phyloP scores from a whole-genome alignment of 2,797 vertebrate species.

The Sciurus vulgaris region DNA sequence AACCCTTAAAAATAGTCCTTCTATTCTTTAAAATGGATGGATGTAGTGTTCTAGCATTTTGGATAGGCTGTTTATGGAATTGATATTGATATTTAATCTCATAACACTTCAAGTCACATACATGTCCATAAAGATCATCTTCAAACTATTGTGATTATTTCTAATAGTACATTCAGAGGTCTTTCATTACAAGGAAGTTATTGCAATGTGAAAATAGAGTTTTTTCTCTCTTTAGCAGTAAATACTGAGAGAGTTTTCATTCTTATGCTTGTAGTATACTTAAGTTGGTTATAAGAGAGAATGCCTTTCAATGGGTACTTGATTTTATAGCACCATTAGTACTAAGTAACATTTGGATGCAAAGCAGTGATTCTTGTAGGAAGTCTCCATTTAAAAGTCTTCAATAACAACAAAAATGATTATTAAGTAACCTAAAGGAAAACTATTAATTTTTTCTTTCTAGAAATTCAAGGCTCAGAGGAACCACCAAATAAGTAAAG shows the following conservation, averaged over 20 bases:
- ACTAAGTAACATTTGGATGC: not conserved
- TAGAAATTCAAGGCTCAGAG: slow-evolving; percentile 6
- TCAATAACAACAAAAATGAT: not conserved
- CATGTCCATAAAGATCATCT: slow-evolving; percentile 25
- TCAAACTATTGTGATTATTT: slow-evolving; percentile 48
- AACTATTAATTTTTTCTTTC: slow-evolving; percentile 45
- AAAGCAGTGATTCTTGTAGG: not conserved
- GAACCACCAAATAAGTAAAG: not conserved
- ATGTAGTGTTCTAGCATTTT: not conserved
- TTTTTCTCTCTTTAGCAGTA: not conserved
- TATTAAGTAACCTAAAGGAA: slow-evolving; percentile 32
- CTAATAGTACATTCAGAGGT: not conserved
- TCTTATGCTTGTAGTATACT: not conserved
- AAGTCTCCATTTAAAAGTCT: slow-evolving; percentile 2
- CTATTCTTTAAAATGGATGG: slow-evolving; percentile 67
- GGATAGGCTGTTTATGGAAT: slow-evolving; percentile 48
- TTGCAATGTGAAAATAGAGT: not conserved
- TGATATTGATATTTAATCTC: slow-evolving; percentile 44
- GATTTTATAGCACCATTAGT: not conserved
- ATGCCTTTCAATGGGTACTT: slow-evolving; percentile 8
- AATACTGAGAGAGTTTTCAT: not conserved
- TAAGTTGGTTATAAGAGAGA: slow-evolving; percentile 21
- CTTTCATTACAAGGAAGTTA: not conserved
- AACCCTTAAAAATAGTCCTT: slow-evolving; percentile 63
- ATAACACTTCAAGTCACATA: not conserved